Conservation (phyloP, 2,797 vertebrate species). For the Acrossocheilus wenchowensis region DNA sequence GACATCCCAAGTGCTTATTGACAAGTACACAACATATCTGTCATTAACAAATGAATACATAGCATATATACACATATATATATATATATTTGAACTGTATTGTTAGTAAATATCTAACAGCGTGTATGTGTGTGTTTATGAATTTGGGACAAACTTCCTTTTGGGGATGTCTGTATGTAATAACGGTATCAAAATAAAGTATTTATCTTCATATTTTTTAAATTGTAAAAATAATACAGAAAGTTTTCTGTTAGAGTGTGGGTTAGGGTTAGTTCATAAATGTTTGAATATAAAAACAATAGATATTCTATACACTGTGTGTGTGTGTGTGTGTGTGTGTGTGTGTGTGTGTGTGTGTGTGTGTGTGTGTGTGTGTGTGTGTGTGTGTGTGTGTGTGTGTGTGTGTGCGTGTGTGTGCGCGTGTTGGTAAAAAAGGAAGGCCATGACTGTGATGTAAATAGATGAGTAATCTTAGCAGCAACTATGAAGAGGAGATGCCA, state of each 20-base stretch:
- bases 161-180: not conserved
- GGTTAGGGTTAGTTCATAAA: not conserved
- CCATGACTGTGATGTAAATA: constrained; percentile 55
- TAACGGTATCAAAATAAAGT: not conserved
- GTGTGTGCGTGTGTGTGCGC: not conserved
- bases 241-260: not conserved
- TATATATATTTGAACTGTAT: not conserved
- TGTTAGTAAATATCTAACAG: not conserved
- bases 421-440: constrained; percentile 11
- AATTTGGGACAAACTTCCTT: not conserved
- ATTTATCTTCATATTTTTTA: not conserved
- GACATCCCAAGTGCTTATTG: no score
- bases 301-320: not conserved
- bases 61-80: not conserved
- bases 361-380: not conserved
- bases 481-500: constrained; percentile 36
- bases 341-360: not conserved
- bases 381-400: not conserved
- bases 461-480: constrained; percentile 41
- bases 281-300: not conserved
- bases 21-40: not conserved
- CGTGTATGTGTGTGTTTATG: not conserved
- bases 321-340: not conserved
- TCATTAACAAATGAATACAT: not conserved
- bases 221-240: not conserved